These are phyloP conservation scores for Triplophysa yarkandensis DNA, from an alignment of 2,797 vertebrate species.

Conservation along the genomic window DNA sequence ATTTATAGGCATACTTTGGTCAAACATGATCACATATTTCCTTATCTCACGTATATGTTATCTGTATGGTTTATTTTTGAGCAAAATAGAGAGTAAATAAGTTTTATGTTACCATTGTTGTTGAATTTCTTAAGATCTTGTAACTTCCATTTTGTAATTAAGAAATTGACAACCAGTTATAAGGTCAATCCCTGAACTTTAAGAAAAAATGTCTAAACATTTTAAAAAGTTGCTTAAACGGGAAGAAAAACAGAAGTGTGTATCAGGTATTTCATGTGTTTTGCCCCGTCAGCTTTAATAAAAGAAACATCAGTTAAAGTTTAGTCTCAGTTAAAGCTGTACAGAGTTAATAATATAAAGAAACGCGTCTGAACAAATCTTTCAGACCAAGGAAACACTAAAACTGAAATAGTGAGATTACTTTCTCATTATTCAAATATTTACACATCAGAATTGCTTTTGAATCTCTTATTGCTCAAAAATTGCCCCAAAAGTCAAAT, in stretches of 20 bases:
- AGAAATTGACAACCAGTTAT: background rate
- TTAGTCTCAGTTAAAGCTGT: slow-evolving; percentile 27
- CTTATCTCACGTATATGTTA: background rate
- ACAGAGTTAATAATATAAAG: slow-evolving; percentile 25
- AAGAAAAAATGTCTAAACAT: background rate
- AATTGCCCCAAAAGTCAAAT: background rate
- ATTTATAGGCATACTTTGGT: background rate
- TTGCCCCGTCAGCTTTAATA: slow-evolving; percentile 12
- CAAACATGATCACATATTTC: background rate
- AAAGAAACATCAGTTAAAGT: slow-evolving; percentile 37
- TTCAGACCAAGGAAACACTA: background rate
- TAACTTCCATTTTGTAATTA: slow-evolving; percentile 3
- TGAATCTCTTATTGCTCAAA: background rate
- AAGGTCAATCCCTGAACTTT: slow-evolving; percentile 22
- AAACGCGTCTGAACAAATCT: background rate
- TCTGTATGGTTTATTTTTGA: background rate
- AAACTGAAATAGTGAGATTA: background rate
- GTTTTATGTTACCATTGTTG: background rate
- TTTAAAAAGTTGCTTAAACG: slow-evolving; percentile 1
- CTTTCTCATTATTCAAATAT: too few species aligned
- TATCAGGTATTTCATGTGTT: background rate
- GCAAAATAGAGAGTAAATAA: background rate
- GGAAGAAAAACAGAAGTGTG: background rate
- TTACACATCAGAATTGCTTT: background rate
- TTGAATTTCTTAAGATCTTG: background rate